Conservation (phyloP, 2,797 vertebrate species). For the Tachyglossus aculeatus region DNA sequence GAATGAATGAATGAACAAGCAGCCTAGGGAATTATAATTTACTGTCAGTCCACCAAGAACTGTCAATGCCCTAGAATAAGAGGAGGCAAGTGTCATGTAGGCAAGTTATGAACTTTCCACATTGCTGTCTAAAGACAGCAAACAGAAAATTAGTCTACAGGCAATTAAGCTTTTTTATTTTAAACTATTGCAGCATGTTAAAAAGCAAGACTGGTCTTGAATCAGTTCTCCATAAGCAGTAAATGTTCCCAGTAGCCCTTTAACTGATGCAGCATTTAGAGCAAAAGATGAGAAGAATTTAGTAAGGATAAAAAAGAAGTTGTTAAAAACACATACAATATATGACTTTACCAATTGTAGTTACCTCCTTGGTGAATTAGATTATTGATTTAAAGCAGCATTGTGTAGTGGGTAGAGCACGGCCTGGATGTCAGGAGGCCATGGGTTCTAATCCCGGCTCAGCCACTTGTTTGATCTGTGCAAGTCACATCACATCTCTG, state of each 20-base stretch:
- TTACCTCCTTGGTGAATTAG: slow-evolving; percentile 19
- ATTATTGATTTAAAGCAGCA: slow-evolving; percentile 26
- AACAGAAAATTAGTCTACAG: slow-evolving; percentile 66
- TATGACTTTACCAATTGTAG: slow-evolving; percentile 4
- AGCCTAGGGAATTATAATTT: slow-evolving; percentile 87
- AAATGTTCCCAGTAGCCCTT: slow-evolving; percentile 48
- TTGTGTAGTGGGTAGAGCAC: slow-evolving; percentile 29
- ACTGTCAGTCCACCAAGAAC: slow-evolving; percentile 83
- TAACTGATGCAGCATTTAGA: slow-evolving; percentile 58
- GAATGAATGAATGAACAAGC: too few species aligned
- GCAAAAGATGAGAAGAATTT: slow-evolving; percentile 30
- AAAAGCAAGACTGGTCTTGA: slow-evolving; percentile 53
- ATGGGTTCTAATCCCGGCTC: too few species aligned
- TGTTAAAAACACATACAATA: slow-evolving; percentile 13
- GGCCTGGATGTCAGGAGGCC: too few species aligned
- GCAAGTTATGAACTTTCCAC: slow-evolving; percentile 64
- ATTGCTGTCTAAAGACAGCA: slow-evolving; percentile 54
- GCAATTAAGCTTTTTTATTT: slow-evolving; percentile 57
- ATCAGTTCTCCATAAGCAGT: slow-evolving; percentile 45
- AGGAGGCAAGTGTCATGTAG: slow-evolving; percentile 70
- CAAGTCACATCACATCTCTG: too few species aligned
- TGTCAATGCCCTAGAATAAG: slow-evolving; percentile 80
- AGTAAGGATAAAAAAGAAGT: slow-evolving; percentile 26
- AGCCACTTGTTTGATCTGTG: too few species aligned
- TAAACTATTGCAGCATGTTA: slow-evolving; percentile 55